A percentile compares a stretch with the other conserved stretches of the same genome.
Conservation (phyloP, 2,797 vertebrate species). For the Petrocephalus schoutedeni region DNA sequence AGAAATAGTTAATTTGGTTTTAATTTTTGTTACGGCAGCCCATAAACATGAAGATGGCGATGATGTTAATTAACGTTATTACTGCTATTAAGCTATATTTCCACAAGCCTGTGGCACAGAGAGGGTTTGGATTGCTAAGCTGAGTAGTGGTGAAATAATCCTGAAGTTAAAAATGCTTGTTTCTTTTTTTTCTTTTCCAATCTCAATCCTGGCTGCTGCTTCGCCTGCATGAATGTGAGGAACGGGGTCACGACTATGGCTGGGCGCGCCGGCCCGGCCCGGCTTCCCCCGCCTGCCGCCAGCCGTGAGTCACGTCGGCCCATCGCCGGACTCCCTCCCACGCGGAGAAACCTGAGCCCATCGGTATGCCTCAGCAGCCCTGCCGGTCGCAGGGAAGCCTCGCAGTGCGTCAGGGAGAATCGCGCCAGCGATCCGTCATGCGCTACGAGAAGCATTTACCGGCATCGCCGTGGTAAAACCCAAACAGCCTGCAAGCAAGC, state of each 20-base stretch:
- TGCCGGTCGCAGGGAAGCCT: background rate
- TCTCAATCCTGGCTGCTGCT: background rate
- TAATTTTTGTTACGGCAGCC: background rate
- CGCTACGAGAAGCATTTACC: background rate
- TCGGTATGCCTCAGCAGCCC: background rate
- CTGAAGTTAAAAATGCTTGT: background rate
- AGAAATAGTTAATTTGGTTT: background rate
- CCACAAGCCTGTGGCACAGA: background rate
- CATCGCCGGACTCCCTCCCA: background rate
- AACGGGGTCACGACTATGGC: background rate
- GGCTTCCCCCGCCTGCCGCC: background rate
- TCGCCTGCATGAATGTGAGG: background rate
- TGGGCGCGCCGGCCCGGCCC: background rate
- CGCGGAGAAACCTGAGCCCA: background rate
- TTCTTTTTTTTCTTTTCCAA: background rate
- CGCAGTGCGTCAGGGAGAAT: background rate
- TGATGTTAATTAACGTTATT: background rate
- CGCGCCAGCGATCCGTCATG: background rate
- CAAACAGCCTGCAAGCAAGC: background rate
- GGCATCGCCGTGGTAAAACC: background rate
- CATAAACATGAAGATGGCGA: background rate
- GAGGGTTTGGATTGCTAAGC: background rate
- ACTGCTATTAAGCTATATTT: background rate
- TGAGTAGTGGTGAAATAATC: background rate
- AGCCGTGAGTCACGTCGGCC: background rate